Percentiles rank a stretch among this genome's conserved stretches.
Conservation (phyloP, 1,140 invertebrate species). For the Chironomus striatipennis region DNA sequence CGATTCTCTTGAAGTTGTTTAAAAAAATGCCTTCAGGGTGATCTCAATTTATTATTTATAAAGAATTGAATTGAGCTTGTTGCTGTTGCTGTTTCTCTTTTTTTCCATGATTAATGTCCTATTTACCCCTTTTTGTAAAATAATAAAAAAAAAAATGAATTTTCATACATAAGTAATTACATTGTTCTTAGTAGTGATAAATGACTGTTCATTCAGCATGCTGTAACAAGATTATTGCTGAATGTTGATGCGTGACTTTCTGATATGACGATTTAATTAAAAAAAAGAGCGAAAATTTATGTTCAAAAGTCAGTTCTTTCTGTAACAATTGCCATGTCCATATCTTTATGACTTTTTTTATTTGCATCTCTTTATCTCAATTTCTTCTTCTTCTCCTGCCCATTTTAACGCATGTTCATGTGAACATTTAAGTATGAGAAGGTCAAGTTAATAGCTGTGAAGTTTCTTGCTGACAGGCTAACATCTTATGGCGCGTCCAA, state of each 20-base stretch:
- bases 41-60: not conserved
- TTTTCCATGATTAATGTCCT: not conserved
- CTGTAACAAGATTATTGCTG: not conserved
- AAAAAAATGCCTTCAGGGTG: not conserved
- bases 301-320: not conserved
- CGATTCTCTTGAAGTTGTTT: not conserved
- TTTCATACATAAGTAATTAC: not conserved
- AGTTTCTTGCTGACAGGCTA: not conserved
- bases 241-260: not conserved
- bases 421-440: not conserved
- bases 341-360: no score
- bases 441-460: not conserved
- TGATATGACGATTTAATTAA: constrained; percentile 9
- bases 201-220: no score
- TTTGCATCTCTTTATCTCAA: not conserved
- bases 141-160: not conserved
- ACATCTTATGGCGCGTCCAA: not conserved
- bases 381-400: not conserved
- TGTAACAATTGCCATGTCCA: no score
- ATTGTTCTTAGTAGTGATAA: not conserved
- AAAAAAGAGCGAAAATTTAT: not conserved
- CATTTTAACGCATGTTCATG: not conserved
- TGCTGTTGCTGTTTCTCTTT: not conserved
- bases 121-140: not conserved
- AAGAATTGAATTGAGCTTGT: not conserved